phyloP scores from a whole-genome alignment of 2,113 vertebrate genomes.

The Corythoichthys intestinalis region DNA sequence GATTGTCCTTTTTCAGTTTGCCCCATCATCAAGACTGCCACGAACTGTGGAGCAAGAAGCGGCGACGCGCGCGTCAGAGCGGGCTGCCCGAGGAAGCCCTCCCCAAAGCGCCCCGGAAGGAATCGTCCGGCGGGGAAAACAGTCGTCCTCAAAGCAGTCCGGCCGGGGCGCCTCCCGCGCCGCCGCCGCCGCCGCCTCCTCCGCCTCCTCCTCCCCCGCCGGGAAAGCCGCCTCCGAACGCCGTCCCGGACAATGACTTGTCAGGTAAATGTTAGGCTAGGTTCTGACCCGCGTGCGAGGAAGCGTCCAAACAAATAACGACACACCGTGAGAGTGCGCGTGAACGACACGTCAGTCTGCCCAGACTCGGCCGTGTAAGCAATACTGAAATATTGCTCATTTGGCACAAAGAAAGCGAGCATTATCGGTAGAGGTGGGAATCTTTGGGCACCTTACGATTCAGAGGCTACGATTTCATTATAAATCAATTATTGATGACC shows the following conservation, averaged over 20 bases:
- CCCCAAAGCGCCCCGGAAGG: conserved; percentile 88
- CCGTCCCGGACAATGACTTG: conserved; percentile 59
- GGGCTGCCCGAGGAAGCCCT: conserved; percentile 82
- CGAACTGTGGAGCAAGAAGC: conserved; percentile 97
- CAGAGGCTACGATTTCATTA: no score
- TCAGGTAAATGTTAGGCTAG: conserved; percentile 52
- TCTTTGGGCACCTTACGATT: no score
- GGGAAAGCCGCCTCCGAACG: conserved; percentile 48
- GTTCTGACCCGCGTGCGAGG: no score
- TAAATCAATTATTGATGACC: no score
- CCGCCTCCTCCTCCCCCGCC: conserved; percentile 42
- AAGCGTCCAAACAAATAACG: no score
- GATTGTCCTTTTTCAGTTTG: conserved; percentile 69
- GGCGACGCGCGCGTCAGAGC: conserved; percentile 87
- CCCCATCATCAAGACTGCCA: conserved; percentile 98
- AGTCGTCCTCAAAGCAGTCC: conserved; percentile 79
- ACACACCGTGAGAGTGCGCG: no score
- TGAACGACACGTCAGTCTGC: no score
- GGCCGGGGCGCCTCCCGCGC: conserved; percentile 68
- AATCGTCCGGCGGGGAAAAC: conserved; percentile 80
- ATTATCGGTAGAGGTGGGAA: no score
- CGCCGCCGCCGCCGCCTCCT: conserved; percentile 23
- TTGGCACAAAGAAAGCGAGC: no score
- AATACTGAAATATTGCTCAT: no score
- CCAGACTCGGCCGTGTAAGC: no score